Evolutionary conservation across 2,797 vertebrate species (phyloP).

Genomic region (Nyctalus aviator): DNA sequence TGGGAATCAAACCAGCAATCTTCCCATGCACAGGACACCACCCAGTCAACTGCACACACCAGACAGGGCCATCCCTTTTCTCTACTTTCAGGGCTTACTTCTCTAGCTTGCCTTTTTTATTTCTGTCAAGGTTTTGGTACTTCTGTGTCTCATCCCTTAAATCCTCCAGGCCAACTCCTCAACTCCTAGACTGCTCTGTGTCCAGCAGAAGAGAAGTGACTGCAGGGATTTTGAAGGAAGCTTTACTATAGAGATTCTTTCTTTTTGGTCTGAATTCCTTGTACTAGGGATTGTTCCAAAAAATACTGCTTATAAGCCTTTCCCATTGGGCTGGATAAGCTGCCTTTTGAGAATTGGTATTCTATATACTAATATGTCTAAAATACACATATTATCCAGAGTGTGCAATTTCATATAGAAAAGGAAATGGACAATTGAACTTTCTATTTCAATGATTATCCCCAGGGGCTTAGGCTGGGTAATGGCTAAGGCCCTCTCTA

Average conservation of each 20-base stretch:
- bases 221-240: neutral
- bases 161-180: neutral
- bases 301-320: neutral
- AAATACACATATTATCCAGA: neutral
- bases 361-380: no score
- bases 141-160: neutral
- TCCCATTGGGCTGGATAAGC: neutral
- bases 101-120: neutral
- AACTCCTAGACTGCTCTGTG: neutral
- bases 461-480: neutral
- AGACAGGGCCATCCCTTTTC: neutral
- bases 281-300: neutral
- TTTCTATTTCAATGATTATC: constrained; percentile 33
- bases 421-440: neutral
- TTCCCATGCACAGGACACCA: no score
- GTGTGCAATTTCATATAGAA: neutral
- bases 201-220: neutral
- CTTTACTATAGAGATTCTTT: neutral
- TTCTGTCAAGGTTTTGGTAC: neutral
- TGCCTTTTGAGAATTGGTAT: neutral
- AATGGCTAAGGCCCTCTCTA: neutral
- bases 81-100: neutral
- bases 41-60: no score
- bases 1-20: no score
- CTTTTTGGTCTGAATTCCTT: neutral